These are phyloP conservation scores for Monomorium pharaonis DNA, from an alignment of 1,140 invertebrate species.

Conservation along the genomic window DNA sequence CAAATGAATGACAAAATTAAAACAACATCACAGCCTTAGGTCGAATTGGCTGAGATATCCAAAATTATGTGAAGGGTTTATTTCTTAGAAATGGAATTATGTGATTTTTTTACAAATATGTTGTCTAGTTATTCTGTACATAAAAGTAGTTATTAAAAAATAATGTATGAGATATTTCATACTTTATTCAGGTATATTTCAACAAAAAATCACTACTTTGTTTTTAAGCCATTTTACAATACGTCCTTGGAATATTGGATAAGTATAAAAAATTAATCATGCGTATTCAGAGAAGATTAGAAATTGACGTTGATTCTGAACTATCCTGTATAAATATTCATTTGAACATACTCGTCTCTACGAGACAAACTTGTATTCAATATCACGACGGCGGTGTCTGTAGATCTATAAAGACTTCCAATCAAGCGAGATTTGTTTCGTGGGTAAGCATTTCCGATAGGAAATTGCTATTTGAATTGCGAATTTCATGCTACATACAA, in stretches of 20 bases:
- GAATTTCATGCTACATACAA: not conserved
- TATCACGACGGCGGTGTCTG: conserved; percentile 16
- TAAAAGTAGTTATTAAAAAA: too few species aligned
- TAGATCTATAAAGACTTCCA: not conserved
- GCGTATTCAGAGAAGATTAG: not conserved
- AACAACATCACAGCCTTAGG: too few species aligned
- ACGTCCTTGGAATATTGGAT: too few species aligned
- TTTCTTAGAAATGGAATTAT: too few species aligned
- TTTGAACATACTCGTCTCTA: not conserved
- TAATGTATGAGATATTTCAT: too few species aligned
- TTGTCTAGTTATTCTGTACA: too few species aligned
- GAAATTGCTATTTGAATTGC: conserved; percentile 7
- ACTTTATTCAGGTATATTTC: too few species aligned
- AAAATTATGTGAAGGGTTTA: too few species aligned
- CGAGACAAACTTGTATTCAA: not conserved
- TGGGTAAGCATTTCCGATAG: not conserved
- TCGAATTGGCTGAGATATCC: too few species aligned
- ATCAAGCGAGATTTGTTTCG: not conserved
- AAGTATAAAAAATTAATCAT: not conserved
- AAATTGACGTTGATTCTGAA: not conserved
- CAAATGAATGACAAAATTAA: not conserved
- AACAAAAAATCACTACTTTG: too few species aligned
- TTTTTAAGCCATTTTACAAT: too few species aligned
- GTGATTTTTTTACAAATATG: too few species aligned
- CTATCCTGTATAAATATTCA: not conserved